Base-by-base conservation (phyloP, 2,113 vertebrate species). In the Typhlomys cinereus region DNA sequence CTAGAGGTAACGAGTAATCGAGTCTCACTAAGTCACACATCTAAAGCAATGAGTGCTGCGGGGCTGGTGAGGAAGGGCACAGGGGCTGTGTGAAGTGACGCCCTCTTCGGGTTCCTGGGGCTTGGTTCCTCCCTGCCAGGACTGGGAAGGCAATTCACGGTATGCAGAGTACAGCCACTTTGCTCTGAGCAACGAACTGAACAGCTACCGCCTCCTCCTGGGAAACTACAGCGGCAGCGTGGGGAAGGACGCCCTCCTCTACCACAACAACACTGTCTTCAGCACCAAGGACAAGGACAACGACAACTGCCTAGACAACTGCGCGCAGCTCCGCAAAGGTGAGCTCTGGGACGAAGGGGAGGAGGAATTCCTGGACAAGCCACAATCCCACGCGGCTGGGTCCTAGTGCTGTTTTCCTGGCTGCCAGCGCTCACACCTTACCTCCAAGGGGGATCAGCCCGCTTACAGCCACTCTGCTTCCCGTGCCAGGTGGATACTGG, bases 211-310 rank as follows among this genome's bases (percentile, higher is more conserved):
- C 48, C 99, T 99, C 21, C 98, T 99, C 50, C 90, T 99, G 83
- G 98, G 98, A 36, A 99, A 99, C 95, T 99, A 99, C 98, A 99
- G 96, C 0, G 99, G 99, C 21, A 98, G 98, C 1, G 98, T 98
- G 0, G 99, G 98, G 1, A 94, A 98, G 0, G 98, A 99, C 5
- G 99, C 99, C 1, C 97, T 99, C 44, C 93, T 98, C 85, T 99
- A 99, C 95, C 99, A 99, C 97, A 99, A 99, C 98, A 99, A 99
- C 98, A 99, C 99, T 0, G 99, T 99, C 98, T 99, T 99, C 98
- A 99, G 99, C 98, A 99, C 99, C 23, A 98, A 98, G 90, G 98
- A 99, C 98, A 99, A 99, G 97, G 99, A 99, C 98, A 99, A 99
- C 0, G 99, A 99, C 98, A 99, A 99, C 96, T 99, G 99, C 0